A percentile compares a stretch with the other conserved stretches of the same genome.
These are phyloP conservation scores for Heterodera schachtii DNA, from an alignment of 1,140 invertebrate genomes.

Conservation along the genomic window DNA sequence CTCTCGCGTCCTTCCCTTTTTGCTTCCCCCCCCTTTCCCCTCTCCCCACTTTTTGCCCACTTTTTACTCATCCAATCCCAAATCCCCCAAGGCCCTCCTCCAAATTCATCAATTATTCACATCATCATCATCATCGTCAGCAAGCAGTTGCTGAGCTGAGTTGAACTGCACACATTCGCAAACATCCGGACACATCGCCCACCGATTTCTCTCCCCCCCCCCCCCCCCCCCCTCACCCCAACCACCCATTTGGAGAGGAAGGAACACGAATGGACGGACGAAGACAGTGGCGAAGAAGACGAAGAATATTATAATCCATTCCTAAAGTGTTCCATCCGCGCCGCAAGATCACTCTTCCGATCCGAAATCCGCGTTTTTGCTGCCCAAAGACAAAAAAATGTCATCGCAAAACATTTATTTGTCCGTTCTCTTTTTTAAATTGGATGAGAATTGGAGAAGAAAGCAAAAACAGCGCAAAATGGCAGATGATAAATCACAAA, in stretches of 20 bases:
- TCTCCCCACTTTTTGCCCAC: neutral
- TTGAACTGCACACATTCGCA: neutral
- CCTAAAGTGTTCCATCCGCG: neutral
- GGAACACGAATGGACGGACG: neutral
- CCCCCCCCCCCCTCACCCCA: too few species aligned
- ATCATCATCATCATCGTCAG: neutral
- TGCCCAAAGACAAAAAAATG: neutral
- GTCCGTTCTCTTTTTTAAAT: too few species aligned
- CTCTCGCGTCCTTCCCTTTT: too few species aligned
- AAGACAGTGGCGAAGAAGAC: too few species aligned
- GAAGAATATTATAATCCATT: neutral
- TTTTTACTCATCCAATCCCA: neutral
- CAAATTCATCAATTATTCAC: constrained; percentile 1
- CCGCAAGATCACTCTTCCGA: neutral
- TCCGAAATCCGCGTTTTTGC: neutral
- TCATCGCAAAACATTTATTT: neutral
- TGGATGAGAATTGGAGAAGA: too few species aligned
- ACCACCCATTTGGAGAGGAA: neutral
- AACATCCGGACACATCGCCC: neutral
- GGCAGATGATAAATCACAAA: too few species aligned
- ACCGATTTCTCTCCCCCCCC: neutral
- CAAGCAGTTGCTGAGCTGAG: neutral
- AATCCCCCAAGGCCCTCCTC: neutral
- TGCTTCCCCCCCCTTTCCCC: too few species aligned
- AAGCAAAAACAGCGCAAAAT: too few species aligned